Base-by-base conservation (phyloP, 1,140 invertebrate genomes). In the Saxidomus purpurata region DNA sequence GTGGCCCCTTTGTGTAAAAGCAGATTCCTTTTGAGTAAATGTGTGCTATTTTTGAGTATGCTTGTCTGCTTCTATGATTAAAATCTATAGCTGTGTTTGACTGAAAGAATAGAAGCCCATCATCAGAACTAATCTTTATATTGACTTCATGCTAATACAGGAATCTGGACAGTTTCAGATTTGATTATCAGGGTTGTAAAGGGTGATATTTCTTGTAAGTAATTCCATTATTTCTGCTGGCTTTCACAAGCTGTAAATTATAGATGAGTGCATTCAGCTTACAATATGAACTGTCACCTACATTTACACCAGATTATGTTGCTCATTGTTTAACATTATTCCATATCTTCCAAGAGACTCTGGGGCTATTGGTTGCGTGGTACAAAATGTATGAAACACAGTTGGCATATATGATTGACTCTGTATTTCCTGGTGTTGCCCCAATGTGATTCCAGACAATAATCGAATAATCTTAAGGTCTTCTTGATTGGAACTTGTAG, bases 341-440 rank as follows among this genome's bases (percentile, higher is more conserved):
- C 9, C 8, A 63, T 19, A 28, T 63, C 28, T 63, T 25, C 59
- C 28, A 63, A 63, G 59, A 63, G 4, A 63, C 28, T 59, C 8
- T 11, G n/a, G 52, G 6, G 9, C 8, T 28, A 28, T 28, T 19
- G 52, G n/a, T 8, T 9, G 22, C 15, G 22, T 31, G 22, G n/a
- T 15, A 61, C n/a, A n/a, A 8, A 19, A 67, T 11, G 6, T 9
- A 8, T 15, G 25, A 31, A 67, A 67, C 34, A 31, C 17, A 67
- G 61, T 67, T 67, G 36, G 67, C 67, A 71, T 71, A 71, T 71
- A 22, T 36, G 67, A 71, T 71, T 71, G 67, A 34, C 67, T 38
- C 17, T 63, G 59, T 28, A 8, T 63, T n/a, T 71, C 15, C 31
- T 71, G 34, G 2, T 36, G 22, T 38, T 71, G 34, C 17, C 11